Base-by-base conservation (phyloP, 2,113 vertebrate species). In the Gymnobelideus leadbeateri region DNA sequence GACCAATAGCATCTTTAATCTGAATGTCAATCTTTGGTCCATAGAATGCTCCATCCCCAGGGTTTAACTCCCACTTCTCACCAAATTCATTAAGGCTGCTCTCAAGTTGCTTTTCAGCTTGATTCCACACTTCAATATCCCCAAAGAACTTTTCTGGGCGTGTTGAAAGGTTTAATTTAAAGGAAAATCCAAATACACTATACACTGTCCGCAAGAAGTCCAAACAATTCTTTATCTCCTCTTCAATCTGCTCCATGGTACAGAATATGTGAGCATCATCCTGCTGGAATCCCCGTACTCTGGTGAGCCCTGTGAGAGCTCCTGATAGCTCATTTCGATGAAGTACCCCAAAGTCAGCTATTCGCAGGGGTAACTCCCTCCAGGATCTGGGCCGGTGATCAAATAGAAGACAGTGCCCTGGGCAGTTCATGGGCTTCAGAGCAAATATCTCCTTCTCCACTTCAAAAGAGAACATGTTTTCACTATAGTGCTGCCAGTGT, bases 11-110 rank as follows among this genome's bases (percentile, higher is more conserved):
- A 91, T 99, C 99, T 98, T 99, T 99, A 97, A 99, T 99, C 98
- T 99, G 98, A 98, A 99, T 99, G 98, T 99, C 99, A 92, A 99
- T 99, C 99, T 99, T 99, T 90, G 99, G 99, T 95, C 99, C 99
- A 92, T 99, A 99, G 97, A 99, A 99, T 89, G 99, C 99, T 92
- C 99, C 99, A 95, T 99, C 99, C 0, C 99, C 99, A 3, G 99
- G 99, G 97, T 99, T 99, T 95, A 99, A 98, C 92, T 99, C 98
- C 99, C 99, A 99, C 95, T 99, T 99, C 97, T 99, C 99, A 61
- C 99, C 99, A 95, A 99, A 99, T 68, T 99, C 99, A 97, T 99
- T 99, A 94, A 99, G 98, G 98, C 99, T 99, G 98, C 99, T 99
- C 98, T 99, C 99, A 8, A 99, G 99, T 99, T 99, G 99, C 99